Conservation (phyloP, 2,888 invertebrate genomes). For the Dermolepida albohirtum region DNA sequence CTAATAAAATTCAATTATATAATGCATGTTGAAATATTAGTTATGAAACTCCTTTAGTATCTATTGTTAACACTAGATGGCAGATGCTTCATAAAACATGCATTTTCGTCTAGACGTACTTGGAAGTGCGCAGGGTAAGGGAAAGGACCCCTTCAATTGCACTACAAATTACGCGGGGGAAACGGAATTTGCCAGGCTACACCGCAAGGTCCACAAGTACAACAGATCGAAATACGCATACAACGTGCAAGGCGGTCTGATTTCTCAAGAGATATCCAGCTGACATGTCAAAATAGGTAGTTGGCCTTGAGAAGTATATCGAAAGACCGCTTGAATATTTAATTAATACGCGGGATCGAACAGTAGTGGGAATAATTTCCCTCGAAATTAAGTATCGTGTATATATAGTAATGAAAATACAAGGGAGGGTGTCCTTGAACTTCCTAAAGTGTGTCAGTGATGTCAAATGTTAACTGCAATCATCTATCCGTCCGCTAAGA, state of each 20-base stretch:
- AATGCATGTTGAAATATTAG: too few relatives aligned
- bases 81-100: conserved; percentile 48
- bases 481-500: conserved; percentile 24
- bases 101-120: conserved; percentile 41
- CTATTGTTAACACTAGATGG: conserved; percentile 58
- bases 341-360: conserved; percentile 22
- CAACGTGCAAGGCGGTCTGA: conserved; percentile 12
- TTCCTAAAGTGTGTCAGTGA: conserved; percentile 39
- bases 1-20: too few relatives aligned
- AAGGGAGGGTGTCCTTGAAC: conserved; percentile 39
- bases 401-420: conserved; percentile 24
- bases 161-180: conserved; percentile 26
- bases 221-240: background rate
- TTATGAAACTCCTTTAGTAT: conserved; percentile 36
- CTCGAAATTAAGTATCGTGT: conserved; percentile 1
- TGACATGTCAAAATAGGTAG: conserved; percentile 24
- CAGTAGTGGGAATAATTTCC: background rate
- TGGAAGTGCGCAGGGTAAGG: conserved; percentile 23
- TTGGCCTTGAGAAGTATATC: conserved; percentile 24
- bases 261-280: conserved; percentile 24
- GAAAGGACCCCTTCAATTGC: conserved; percentile 31
- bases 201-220: conserved; percentile 15
- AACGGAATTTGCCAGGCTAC: conserved; percentile 14
- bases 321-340: conserved; percentile 5
- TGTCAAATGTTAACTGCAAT: conserved; percentile 37